phyloP scores from a whole-genome alignment of 2,888 invertebrate genomes.

The Cepaea hortensis region DNA sequence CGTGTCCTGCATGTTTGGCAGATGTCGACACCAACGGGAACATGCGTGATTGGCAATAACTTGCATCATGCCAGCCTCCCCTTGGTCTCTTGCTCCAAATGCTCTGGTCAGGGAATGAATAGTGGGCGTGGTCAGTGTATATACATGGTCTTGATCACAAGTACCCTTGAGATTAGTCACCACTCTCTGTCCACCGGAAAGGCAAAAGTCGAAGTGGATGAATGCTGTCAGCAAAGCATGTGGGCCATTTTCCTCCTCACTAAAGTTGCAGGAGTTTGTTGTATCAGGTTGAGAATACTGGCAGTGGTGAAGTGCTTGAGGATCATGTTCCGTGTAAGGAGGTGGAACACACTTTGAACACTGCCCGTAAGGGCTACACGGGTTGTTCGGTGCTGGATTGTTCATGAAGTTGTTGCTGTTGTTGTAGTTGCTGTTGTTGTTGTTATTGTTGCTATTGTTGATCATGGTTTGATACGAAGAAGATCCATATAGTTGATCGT shows the following conservation, averaged over 20 bases:
- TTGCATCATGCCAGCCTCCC: conserved; percentile 10
- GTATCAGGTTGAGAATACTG: background rate
- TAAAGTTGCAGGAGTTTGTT: background rate
- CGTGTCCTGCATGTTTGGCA: conserved; percentile 6
- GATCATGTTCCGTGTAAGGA: background rate
- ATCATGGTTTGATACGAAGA: background rate
- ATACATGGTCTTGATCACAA: background rate
- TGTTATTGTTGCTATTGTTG: background rate
- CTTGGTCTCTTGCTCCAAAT: conserved; percentile 26
- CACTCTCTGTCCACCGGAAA: background rate
- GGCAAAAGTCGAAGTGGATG: conserved; percentile 24
- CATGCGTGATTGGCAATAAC: conserved; percentile 30
- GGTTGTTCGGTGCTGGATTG: background rate
- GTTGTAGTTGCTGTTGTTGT: background rate
- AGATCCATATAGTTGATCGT: conserved; percentile 12
- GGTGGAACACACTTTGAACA: background rate
- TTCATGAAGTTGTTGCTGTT: background rate
- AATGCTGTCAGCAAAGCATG: conserved; percentile 19
- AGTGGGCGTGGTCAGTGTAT: conserved; percentile 29
- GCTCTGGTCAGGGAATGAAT: conserved; percentile 28
- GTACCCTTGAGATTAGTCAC: conserved; percentile 27
- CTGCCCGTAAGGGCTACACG: too few species aligned
- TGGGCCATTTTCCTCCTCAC: background rate
- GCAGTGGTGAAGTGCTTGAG: background rate
- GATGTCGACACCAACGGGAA: conserved; percentile 5